Base-by-base conservation (phyloP, 2,797 vertebrate genomes). In the Manis crassicaudata region DNA sequence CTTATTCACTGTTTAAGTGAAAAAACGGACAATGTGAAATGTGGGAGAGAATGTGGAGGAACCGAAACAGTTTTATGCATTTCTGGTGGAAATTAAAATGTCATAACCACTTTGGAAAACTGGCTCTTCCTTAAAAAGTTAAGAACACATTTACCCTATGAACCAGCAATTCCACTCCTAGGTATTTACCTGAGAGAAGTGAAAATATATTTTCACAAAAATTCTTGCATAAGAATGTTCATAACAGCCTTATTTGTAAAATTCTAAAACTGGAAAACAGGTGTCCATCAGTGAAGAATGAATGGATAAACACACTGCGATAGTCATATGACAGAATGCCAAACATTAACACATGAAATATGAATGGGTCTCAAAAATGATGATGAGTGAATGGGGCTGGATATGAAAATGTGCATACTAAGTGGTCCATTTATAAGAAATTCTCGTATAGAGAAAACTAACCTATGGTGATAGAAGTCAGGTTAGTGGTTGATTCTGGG, bases 101-200 rank as follows among this genome's bases (percentile, higher is more conserved):
- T 17, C 7, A 9, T 27, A 35, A 83, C 35, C 40, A 21, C 65
- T 77, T 70, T 20, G 25, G 6, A 65, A 85, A 94, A 84, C 23
- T 16, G 77, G 18, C 17, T 46, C 43, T 72, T 85, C 72, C 72
- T 90, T 90, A 58, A 92, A 85, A 87, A 68, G 46, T 92, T 88
- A 90, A 63, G 81, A 60, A 35, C 68, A 58, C 3, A 11, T 29
- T 87, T 40, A 63, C 2, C 72, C 17, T 77, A 3, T 90, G 46
- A 58, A 32, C 6, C 81, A 70, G 50, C 13, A 40, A 27, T 90
- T 77, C 54, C 54, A 80, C 35, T 94, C 56, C 62, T 40, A 23
- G 46, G 13, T 67, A 63, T 76, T 93, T 72, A 72, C 56, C 7
- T 62, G 40, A 50, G 79, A 92, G 65, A 82, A 91, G 67, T 50